Conservation (phyloP, 2,888 invertebrate genomes). For the Eupithecia vulgata region DNA sequence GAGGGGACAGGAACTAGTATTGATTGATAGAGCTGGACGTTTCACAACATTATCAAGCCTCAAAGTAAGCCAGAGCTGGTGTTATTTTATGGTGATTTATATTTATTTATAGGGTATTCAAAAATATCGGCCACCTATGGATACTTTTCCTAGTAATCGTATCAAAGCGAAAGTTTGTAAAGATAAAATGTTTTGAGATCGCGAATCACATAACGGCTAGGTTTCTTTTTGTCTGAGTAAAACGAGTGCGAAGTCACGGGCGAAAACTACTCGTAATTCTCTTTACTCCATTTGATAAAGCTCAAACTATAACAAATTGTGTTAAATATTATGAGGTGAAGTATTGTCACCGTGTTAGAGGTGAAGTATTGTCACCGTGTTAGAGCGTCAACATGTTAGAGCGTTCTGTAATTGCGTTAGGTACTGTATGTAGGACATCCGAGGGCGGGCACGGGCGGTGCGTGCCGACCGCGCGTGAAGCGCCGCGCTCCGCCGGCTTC, state of each 20-base stretch:
- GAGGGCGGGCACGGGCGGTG: neutral
- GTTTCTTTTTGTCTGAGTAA: neutral
- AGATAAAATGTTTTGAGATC: no score
- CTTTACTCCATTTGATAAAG: neutral
- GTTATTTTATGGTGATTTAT: neutral
- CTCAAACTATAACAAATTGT: neutral
- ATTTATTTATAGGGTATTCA: neutral
- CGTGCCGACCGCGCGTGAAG: conserved; percentile 10
- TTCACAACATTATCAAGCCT: neutral
- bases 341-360: neutral
- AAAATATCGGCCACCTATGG: no score
- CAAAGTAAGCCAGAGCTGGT: neutral
- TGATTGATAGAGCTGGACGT: neutral
- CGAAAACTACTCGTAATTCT: neutral
- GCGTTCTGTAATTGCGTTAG: neutral
- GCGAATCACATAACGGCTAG: no score
- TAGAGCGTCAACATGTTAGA: neutral
- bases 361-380: neutral
- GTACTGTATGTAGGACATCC: neutral
- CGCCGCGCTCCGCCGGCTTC: neutral
- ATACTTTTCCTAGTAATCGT: no score
- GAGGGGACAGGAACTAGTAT: neutral
- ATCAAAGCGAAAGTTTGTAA: neutral
- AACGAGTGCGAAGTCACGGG: neutral
- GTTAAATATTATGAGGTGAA: neutral